Conservation (phyloP, 2,888 invertebrate genomes). For the Andrena bicolor region DNA sequence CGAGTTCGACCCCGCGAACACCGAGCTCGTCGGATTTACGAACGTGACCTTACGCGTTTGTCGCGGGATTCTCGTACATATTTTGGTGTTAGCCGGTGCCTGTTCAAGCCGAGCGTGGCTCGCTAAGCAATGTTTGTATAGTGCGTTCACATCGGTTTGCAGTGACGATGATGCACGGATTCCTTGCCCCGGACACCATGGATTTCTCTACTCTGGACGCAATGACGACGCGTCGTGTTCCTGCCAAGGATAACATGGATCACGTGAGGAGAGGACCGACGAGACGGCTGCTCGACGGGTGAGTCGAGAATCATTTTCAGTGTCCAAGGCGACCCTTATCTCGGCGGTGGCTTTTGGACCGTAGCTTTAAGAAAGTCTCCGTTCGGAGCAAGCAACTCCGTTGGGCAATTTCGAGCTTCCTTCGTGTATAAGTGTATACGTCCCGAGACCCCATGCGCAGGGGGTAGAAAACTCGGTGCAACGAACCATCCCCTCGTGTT, state of each 20-base stretch:
- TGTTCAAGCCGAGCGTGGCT: slow-evolving; percentile 33
- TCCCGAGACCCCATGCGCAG: slow-evolving; percentile 13
- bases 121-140: slow-evolving; percentile 51
- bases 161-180: slow-evolving; percentile 66
- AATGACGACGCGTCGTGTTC: slow-evolving; percentile 25
- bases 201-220: slow-evolving; percentile 59
- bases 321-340: not conserved
- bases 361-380: too few species aligned
- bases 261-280: slow-evolving; percentile 20
- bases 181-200: slow-evolving; percentile 49
- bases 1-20: slow-evolving; percentile 20
- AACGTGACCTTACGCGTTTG: slow-evolving; percentile 13
- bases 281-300: slow-evolving; percentile 42
- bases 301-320: slow-evolving; percentile 1
- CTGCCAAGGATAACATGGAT: slow-evolving; percentile 25
- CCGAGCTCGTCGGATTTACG: not conserved
- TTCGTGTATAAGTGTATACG: not conserved
- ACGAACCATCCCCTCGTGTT: slow-evolving; percentile 28
- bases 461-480: slow-evolving; percentile 26
- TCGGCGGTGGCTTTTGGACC: not conserved
- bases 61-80: slow-evolving; percentile 27
- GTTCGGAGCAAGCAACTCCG: not conserved
- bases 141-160: slow-evolving; percentile 42
- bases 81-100: slow-evolving; percentile 11
- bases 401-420: slow-evolving; percentile 4